Evolutionary conservation across 2,888 invertebrate genomes (phyloP).

Genomic region (Mythimna lalbum): DNA sequence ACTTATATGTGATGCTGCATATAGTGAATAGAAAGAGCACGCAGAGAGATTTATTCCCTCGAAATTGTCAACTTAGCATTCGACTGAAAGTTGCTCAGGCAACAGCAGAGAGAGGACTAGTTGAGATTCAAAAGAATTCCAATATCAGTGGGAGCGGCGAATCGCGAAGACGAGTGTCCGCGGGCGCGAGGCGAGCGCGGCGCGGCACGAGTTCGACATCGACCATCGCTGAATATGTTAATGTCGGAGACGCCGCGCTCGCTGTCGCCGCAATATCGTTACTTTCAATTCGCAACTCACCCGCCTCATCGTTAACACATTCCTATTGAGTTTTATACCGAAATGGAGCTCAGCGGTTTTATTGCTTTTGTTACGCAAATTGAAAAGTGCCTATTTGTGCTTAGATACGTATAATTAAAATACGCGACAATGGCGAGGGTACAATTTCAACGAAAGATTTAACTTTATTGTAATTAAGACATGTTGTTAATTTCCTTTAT

Average conservation of each 20-base stretch:
- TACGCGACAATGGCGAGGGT: conserved; percentile 19
- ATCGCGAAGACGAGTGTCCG: conserved; percentile 72
- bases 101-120: conserved; percentile 77
- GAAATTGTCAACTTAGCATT: conserved; percentile 81
- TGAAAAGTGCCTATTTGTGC: conserved; percentile 54
- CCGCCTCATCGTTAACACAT: conserved; percentile 72
- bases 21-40: conserved; percentile 48
- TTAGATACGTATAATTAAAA: conserved; percentile 51
- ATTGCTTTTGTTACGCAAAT: conserved; percentile 65
- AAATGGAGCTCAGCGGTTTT: conserved; percentile 62
- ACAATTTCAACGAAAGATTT: conserved; percentile 23
- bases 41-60: conserved; percentile 66
- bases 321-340: conserved; percentile 74
- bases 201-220: conserved; percentile 67
- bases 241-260: conserved; percentile 74
- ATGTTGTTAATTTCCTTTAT: conserved; percentile 10
- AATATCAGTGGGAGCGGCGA: conserved; percentile 80
- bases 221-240: conserved; percentile 85
- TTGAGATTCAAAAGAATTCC: conserved; percentile 88
- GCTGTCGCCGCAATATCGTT: conserved; percentile 80
- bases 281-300: conserved; percentile 77
- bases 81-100: conserved; percentile 78
- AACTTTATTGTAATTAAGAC: conserved; percentile 23
- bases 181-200: conserved; percentile 55
- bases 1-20: conserved; percentile 26